phyloP scores from a whole-genome alignment of 37 sponge, comb jelly and placozoan species.

The Haliclona indistincta region DNA sequence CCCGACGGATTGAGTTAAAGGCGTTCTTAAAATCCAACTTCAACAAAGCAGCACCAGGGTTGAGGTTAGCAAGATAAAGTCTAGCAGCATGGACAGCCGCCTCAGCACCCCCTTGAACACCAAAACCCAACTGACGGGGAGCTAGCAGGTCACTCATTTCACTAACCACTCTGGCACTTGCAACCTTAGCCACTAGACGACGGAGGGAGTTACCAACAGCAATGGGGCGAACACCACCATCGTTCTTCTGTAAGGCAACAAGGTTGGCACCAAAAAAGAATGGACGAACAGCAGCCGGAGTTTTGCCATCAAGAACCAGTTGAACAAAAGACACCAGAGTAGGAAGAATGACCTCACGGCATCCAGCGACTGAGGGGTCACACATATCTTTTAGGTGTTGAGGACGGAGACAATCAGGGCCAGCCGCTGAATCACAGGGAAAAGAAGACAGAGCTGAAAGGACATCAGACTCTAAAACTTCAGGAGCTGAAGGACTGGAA shows the following conservation, averaged over 20 bases:
- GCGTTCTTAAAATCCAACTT: constrained; percentile 30
- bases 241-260: constrained; percentile 12
- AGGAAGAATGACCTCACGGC: constrained; percentile 17
- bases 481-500: not conserved
- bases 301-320: constrained; percentile 11
- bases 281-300: constrained; percentile 10
- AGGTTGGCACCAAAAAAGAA: constrained; percentile 28
- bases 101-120: constrained; percentile 14
- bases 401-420: constrained; percentile 16
- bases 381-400: too few species aligned
- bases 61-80: not conserved
- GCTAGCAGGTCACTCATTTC: too few species aligned
- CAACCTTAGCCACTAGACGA: constrained; percentile 16
- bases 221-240: too few species aligned
- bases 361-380: not conserved
- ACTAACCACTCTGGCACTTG: too few species aligned
- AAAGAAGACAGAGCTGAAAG: not conserved
- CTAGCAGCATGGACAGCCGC: constrained; percentile 27
- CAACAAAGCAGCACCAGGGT: not conserved
- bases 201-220: constrained; percentile 2
- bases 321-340: not conserved
- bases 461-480: not conserved
- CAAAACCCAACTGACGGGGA: constrained; percentile 23
- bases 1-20: constrained; percentile 11
- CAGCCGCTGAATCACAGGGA: not conserved